Evolutionary conservation across 2,888 invertebrate species (phyloP).

Genomic region (Hydropsyche betteni): DNA sequence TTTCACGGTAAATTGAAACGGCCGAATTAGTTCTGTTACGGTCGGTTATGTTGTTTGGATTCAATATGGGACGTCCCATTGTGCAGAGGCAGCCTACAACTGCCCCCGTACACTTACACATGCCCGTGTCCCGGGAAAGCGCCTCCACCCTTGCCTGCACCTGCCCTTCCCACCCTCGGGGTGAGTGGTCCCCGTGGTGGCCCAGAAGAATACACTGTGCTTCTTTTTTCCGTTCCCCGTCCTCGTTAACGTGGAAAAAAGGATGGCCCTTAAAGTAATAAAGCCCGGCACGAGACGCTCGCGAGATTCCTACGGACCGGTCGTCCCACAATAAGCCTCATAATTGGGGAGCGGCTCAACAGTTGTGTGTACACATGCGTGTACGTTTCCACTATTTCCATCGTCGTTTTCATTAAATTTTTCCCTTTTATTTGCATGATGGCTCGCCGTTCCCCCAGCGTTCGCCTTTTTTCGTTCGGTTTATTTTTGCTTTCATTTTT

Average conservation of each 20-base stretch:
- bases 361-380: slow-evolving; percentile 9
- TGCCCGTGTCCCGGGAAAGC: not conserved
- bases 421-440: too few relatives aligned
- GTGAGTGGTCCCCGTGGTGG: not conserved
- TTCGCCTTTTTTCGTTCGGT: too few relatives aligned
- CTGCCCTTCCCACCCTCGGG: too few relatives aligned
- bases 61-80: slow-evolving; percentile 34
- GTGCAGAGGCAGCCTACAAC: not conserved
- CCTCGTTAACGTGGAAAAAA: slow-evolving; percentile 33
- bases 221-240: not conserved
- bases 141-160: too few relatives aligned
- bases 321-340: slow-evolving; percentile 24
- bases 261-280: slow-evolving; percentile 31
- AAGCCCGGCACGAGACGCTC: slow-evolving; percentile 22
- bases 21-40: slow-evolving; percentile 39
- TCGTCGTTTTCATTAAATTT: too few relatives aligned
- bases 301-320: slow-evolving; percentile 24
- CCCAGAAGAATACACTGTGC: slow-evolving; percentile 18
- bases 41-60: slow-evolving; percentile 40
- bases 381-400: too few relatives aligned
- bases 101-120: not conserved
- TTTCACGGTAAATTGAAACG: slow-evolving; percentile 45
- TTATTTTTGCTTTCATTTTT: too few relatives aligned
- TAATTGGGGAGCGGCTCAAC: slow-evolving; percentile 26
- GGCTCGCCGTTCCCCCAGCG: too few relatives aligned